Base-by-base conservation (phyloP, 2,797 vertebrate species). In the Darevskia nairensis region DNA sequence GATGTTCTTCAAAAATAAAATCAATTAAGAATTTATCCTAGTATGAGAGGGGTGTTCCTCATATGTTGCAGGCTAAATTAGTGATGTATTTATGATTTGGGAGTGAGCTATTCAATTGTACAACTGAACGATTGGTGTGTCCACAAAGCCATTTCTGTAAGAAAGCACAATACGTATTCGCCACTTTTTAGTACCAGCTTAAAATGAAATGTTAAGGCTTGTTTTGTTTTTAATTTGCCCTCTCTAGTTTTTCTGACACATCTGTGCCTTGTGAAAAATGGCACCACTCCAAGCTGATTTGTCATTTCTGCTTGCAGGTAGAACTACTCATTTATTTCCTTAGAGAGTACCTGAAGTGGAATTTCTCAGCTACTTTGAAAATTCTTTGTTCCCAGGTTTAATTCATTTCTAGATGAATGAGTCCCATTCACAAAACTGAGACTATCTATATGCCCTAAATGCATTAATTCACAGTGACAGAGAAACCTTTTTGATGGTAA, bases 341-440 rank as follows among this genome's bases (percentile, higher is more conserved):
- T 80, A 61, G 72, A 91, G 27, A 91, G 35, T 46, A 90, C 21
- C 13, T 50, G 80, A 88, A 17, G 35, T 29, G 21, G 3, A 80
- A 80, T 39, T 86, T 90, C 35, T 82, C 84, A 55, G 80, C 64
- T 85, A 85, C 82, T 92, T 85, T 85, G 46, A 90, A 92, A 88
- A 75, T 35, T 78, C 13, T 78, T 90, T 90, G 23, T 87, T 92
- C 82, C 46, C 69, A 90, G 69, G 79, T 85, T 50, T 89, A 75
- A 69, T 87, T 87, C 61, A 29, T 89, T 87, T 90, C 78, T 78
- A 88, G 86, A 77, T 29, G 87, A 90, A 84, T 86, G 88, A 64
- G 7, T 80, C 69, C 59, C 75, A 88, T 89, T 92, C 86, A 86
- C 82, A 89, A 88, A 89, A 92, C 61, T 41, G 35, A 88, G 44